Base-by-base conservation (phyloP, 2,888 invertebrate genomes). In the Dicranocentrus wangi region DNA sequence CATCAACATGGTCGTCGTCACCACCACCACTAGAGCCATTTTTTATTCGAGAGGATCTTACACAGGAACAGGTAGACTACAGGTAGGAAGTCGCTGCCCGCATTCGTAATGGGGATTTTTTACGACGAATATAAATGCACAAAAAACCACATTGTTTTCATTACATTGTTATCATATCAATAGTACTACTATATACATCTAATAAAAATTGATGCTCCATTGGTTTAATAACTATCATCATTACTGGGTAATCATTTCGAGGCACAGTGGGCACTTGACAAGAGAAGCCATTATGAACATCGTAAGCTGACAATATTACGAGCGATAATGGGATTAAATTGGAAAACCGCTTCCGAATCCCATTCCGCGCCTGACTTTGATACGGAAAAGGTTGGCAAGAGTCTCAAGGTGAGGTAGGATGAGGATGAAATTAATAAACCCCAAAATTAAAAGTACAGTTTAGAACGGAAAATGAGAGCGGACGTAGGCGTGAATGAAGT, bases 181-280 rank as follows among this genome's bases (percentile, higher is more conserved):
- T 21, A 42, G 23, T 39, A 39, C n/a, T n/a, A n/a, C n/a, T n/a
- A n/a, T n/a, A n/a, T n/a, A 21, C 61, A 61, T 13, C 1, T 21
- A 63, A 63, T 63, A 28, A 63, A 63, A 63, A 42, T 42, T 63
- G 19, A 42, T 42, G 63, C 10, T 63, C 32, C 23, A 61, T 42
- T 23, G 63, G 15, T 28, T 63, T 63, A 42, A 42, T 63, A 13
- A 21, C 63, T 42, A 63, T 42, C 23, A 23, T 55, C 55, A 55
- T 55, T 19, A 55, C 55, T 23, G 19, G 19, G 55, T 55, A 55
- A 55, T 55, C 51, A 55, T 32, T 10, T 10, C 32, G 32, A 7
- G 32, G 10, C 32, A 32, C 5, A 32, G 32, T 32, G 10, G 5
- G 32, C 10, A 32, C 32, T 32, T 32, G 32, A 10, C 32, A 10